A percentile compares a stretch with the other conserved stretches of the same genome.
These are phyloP conservation scores for Ferdinandea cuprea DNA, from an alignment of 2,888 invertebrate species.

Conservation along the genomic window DNA sequence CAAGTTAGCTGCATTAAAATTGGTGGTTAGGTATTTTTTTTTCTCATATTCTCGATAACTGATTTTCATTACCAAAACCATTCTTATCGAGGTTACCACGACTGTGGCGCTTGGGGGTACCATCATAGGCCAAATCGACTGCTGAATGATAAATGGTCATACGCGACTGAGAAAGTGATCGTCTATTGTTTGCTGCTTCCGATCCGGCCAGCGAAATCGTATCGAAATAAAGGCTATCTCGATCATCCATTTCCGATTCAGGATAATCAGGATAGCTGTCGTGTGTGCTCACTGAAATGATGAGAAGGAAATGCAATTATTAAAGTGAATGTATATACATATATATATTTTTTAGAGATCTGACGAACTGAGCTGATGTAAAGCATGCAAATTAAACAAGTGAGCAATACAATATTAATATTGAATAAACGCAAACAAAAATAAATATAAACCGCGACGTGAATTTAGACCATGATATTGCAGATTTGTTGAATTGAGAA, in stretches of 20 bases:
- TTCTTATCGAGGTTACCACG: slow-evolving; percentile 78
- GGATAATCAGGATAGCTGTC: slow-evolving; percentile 81
- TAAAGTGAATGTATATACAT: neutral
- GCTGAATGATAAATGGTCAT: slow-evolving; percentile 86
- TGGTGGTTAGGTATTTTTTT: neutral
- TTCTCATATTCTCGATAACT: slow-evolving; percentile 65
- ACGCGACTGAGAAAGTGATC: slow-evolving; percentile 84
- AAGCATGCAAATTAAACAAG: slow-evolving; percentile 35
- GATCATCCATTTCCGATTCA: slow-evolving; percentile 82
- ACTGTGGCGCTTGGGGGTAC: slow-evolving; percentile 78
- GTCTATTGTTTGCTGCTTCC: slow-evolving; percentile 81
- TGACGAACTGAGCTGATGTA: neutral
- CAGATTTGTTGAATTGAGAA: too few relatives aligned
- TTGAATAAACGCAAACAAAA: neutral
- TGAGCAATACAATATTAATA: too few relatives aligned
- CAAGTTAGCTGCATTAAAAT: slow-evolving; percentile 76
- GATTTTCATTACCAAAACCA: slow-evolving; percentile 54
- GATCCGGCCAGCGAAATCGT: slow-evolving; percentile 83
- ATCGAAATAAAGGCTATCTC: slow-evolving; percentile 82
- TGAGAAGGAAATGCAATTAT: slow-evolving; percentile 13
- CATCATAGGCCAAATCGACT: slow-evolving; percentile 83
- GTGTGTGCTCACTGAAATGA: slow-evolving; percentile 81
- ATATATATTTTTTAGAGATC: neutral
- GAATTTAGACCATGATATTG: too few relatives aligned
- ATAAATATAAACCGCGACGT: too few relatives aligned